Evolutionary conservation across 2,888 invertebrate genomes (phyloP).

Genomic region (Ceriagrion tenellum): DNA sequence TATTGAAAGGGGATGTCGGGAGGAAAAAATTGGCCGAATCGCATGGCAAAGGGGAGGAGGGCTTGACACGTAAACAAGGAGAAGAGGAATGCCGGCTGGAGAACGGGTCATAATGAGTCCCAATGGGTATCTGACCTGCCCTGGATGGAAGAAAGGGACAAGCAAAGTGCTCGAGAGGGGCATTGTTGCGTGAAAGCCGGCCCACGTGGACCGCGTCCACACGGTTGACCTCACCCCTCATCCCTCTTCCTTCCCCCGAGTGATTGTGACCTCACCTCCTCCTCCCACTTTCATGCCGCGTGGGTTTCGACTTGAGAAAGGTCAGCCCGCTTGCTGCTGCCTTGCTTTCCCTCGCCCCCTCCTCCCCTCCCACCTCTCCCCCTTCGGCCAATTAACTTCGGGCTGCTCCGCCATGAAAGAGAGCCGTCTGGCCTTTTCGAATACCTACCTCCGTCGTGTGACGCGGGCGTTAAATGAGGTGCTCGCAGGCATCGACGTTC

Average conservation of each 20-base stretch:
- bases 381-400: constrained; percentile 30
- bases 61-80: not conserved
- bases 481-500: not conserved
- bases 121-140: not conserved
- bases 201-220: constrained; percentile 21
- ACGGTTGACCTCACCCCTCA: not conserved
- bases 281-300: not conserved
- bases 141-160: not conserved
- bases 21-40: not conserved
- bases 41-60: not conserved
- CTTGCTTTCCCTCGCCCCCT: no score
- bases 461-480: not conserved
- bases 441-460: not conserved
- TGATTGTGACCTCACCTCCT: constrained; percentile 40
- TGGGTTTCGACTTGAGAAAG: constrained; percentile 51
- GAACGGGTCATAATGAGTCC: constrained; percentile 2
- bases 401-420: not conserved
- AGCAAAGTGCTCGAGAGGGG: not conserved
- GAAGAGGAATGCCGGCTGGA: not conserved
- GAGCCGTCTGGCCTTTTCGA: not conserved
- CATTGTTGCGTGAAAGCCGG: not conserved
- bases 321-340: not conserved
- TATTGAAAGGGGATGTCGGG: not conserved
- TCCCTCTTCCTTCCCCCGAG: not conserved
- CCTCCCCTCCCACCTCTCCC: not conserved